Percentiles rank a stretch among this genome's conserved stretches.
phyloP scores from a whole-genome alignment of 2,113 vertebrate species.

The Fregata magnificens region DNA sequence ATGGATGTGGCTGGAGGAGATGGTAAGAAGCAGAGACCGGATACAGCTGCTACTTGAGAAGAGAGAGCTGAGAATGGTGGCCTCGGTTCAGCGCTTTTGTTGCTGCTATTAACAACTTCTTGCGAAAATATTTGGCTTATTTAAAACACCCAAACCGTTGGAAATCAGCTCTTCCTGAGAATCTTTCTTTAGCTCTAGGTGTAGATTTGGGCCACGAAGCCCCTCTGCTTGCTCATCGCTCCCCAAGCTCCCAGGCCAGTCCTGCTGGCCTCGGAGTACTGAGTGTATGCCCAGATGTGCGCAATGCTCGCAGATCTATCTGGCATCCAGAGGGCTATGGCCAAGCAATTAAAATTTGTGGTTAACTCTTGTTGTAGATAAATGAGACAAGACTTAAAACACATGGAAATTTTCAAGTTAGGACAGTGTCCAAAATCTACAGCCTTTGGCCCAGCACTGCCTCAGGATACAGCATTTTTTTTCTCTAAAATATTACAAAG shows the following conservation, averaged over 20 bases:
- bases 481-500: neutral
- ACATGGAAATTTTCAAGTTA: constrained; percentile 64
- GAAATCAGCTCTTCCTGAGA: neutral
- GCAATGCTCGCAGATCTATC: fast-evolving
- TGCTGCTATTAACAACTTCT: neutral
- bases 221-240: neutral
- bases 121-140: constrained; percentile 1
- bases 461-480: constrained; percentile 16
- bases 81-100: fast-evolving
- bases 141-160: neutral
- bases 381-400: constrained; percentile 59
- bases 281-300: neutral
- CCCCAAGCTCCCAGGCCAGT: neutral
- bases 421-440: constrained; percentile 59
- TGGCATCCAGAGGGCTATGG: neutral
- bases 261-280: neutral
- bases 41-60: neutral
- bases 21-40: neutral
- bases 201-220: neutral
- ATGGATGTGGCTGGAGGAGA: neutral
- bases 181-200: neutral
- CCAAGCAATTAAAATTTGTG: constrained; percentile 47
- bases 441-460: constrained; percentile 26
- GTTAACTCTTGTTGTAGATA: constrained; percentile 50
- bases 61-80: neutral